Percentiles rank a stretch among this genome's conserved stretches.
Conservation (phyloP, 2,113 vertebrate species). For the Ammodytes dubius region DNA sequence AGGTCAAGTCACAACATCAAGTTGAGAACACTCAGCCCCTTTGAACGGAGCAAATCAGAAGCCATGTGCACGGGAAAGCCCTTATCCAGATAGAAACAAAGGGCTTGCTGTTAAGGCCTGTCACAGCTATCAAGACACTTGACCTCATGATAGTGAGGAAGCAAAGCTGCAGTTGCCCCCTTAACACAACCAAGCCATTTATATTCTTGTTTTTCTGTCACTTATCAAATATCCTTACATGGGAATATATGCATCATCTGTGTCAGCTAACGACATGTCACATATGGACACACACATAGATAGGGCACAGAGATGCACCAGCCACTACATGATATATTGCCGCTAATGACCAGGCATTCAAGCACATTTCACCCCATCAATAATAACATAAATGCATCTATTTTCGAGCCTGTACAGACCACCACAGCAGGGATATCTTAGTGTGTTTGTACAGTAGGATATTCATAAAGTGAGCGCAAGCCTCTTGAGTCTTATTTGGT, state of each 20-base stretch:
- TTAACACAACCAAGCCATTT: constrained; percentile 57
- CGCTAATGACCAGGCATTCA: neutral
- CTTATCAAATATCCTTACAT: constrained; percentile 32
- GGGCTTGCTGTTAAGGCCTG: constrained; percentile 49
- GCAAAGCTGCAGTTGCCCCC: constrained; percentile 25
- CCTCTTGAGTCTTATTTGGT: neutral
- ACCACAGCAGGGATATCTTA: neutral
- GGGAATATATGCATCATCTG: constrained; percentile 14
- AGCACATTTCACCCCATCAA: neutral
- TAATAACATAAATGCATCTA: neutral
- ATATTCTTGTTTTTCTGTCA: constrained; percentile 11
- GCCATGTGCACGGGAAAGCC: constrained; percentile 54
- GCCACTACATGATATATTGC: neutral
- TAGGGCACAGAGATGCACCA: neutral
- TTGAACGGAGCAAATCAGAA: constrained; percentile 67
- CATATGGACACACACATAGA: constrained; percentile 2
- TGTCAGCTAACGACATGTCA: constrained; percentile 9
- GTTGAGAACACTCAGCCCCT: constrained; percentile 45
- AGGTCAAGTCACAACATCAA: constrained; percentile 39
- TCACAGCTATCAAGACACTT: constrained; percentile 56
- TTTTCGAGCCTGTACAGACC: neutral
- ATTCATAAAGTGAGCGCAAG: neutral
- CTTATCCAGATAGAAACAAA: constrained; percentile 56
- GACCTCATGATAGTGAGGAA: constrained; percentile 62
- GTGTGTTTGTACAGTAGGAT: neutral